These are phyloP conservation scores for Geophilus truncorum DNA, from an alignment of 2,888 invertebrate genomes.

Conservation along the genomic window DNA sequence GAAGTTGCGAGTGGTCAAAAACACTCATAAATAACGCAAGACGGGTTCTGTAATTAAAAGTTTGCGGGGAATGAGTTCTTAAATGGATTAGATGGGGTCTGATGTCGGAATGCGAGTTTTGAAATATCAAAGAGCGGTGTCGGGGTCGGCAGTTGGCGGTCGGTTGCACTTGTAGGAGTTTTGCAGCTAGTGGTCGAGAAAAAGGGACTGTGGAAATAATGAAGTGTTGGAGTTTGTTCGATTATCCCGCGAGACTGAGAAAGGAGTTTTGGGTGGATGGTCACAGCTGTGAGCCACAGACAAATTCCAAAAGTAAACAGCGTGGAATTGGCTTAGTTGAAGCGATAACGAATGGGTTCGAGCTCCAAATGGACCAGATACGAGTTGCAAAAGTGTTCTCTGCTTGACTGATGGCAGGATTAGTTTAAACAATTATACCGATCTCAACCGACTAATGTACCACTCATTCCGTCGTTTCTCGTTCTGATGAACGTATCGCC, in stretches of 20 bases:
- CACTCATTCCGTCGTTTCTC: neutral
- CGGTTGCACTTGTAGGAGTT: neutral
- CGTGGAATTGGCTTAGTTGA: neutral
- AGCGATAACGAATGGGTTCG: neutral
- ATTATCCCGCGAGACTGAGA: neutral
- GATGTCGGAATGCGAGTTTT: too few relatives aligned
- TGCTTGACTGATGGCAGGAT: neutral
- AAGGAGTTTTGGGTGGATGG: neutral
- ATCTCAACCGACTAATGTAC: neutral
- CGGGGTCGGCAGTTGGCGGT: too few relatives aligned
- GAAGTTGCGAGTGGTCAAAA: too few relatives aligned
- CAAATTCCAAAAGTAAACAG: neutral
- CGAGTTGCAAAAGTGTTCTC: neutral
- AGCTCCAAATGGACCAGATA: neutral
- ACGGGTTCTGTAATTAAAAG: too few relatives aligned
- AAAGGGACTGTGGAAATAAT: neutral
- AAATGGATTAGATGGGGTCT: too few relatives aligned
- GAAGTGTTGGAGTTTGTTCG: neutral
- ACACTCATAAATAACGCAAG: too few relatives aligned
- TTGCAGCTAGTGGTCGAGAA: neutral
- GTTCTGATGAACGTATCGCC: too few relatives aligned
- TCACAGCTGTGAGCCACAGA: neutral
- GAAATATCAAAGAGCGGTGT: neutral
- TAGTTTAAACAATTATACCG: neutral
- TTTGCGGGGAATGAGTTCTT: too few relatives aligned